Evolutionary conservation across 2,888 invertebrate genomes (phyloP), one percentile per base, ranked within the genome.

Genomic region (Ornithoptera alexandrae): DNA sequence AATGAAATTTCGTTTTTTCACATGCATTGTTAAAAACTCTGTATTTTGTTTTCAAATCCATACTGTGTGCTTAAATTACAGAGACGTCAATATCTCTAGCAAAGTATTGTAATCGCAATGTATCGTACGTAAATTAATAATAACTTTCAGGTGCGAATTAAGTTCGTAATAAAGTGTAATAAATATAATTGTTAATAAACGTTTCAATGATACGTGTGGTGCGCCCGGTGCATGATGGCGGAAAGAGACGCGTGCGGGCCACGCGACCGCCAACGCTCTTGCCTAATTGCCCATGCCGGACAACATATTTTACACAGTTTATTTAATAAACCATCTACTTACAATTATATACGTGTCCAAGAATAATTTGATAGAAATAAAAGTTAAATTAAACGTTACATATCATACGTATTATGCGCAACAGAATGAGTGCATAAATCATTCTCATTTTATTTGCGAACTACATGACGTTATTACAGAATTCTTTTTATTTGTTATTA

Each of bases 221-320:
- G 39, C 68, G 65, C 62, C 62, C 65, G 66, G 58, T 58, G 77
- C 76, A 78, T 76, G 75, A 74, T 72, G 68, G 67, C 77, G 61
- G 65, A 56, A 78, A 78, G 72, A 58, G 78, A 76, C 79, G 77
- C 79, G 77, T 78, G 79, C 77, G 76, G 73, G 72, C 78, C 86
- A 82, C 85, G 84, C 79, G 84, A 75, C 56, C 70, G 69, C 69
- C 65, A 39, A 57, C 66, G 67, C 60, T 68, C 56, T 56, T 57
- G 67, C 60, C 61, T 68, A 62, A 70, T 66, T 71, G 61, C 69
- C 59, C 62, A 18, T 59, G 17, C 68, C 70, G 70, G 66, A 66
- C 70, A 42, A 58, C 59, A 63, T 58, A 58, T 63, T 70, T 70
- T 70, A 67, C 66, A 63, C 67, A 50, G 67, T 63, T 70, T 67